Evolutionary conservation across 2,113 vertebrate genomes (phyloP).

Genomic region (Neomonachus schauinslandi): DNA sequence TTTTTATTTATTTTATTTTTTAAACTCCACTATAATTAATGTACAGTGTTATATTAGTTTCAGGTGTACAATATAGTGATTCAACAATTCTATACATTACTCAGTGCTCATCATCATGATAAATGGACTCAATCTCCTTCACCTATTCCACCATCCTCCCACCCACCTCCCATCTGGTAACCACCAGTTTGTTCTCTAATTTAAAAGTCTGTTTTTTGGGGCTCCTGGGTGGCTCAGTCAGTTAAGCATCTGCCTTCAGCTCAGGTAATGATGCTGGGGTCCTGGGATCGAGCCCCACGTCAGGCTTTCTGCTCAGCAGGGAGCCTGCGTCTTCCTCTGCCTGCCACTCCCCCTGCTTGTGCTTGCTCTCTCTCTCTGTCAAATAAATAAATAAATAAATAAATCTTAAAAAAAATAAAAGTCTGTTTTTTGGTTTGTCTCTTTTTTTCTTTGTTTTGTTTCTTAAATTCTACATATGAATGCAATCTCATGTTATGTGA

Average conservation of each 20-base stretch:
- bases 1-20: neutral
- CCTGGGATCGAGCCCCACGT: too few relatives aligned
- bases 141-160: neutral
- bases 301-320: too few relatives aligned
- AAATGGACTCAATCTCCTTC: neutral
- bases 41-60: neutral
- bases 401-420: neutral
- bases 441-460: neutral
- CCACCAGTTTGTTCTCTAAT: neutral
- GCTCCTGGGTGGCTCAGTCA: too few relatives aligned
- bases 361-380: too few relatives aligned
- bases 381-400: too few relatives aligned
- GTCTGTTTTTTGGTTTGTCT: neutral
- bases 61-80: neutral
- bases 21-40: neutral
- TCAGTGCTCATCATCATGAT: neutral
- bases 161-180: neutral
- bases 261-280: too few relatives aligned
- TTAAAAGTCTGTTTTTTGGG: too few relatives aligned
- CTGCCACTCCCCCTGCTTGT: too few relatives aligned
- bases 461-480: neutral
- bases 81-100: neutral
- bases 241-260: too few relatives aligned
- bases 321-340: too few relatives aligned
- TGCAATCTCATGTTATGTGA: neutral